A percentile compares a stretch with the other conserved stretches of the same genome.
Evolutionary conservation across 1,140 invertebrate genomes (phyloP).

Genomic region (Hormaphis cornu): DNA sequence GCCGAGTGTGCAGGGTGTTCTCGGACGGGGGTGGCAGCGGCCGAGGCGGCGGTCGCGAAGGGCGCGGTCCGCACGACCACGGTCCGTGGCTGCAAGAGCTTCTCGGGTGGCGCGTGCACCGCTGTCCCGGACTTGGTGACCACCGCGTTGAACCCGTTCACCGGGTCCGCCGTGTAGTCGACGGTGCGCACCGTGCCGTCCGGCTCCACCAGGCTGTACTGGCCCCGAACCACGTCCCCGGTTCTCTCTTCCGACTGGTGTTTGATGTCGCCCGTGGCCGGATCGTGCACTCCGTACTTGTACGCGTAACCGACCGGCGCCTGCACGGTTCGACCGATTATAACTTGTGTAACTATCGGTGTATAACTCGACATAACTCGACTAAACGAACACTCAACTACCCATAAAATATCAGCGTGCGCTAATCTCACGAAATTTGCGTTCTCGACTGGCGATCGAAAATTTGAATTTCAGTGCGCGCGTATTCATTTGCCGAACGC

Average conservation of each 20-base stretch:
- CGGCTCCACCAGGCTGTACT: constrained; percentile 44
- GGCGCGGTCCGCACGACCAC: neutral
- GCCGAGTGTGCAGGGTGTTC: neutral
- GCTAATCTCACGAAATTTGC: too few species aligned
- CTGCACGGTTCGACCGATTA: constrained; percentile 30
- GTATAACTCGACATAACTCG: too few species aligned
- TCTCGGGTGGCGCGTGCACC: neutral
- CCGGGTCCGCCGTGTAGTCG: constrained; percentile 52
- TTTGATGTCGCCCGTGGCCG: constrained; percentile 52
- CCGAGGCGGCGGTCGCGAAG: neutral
- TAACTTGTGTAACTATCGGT: too few species aligned
- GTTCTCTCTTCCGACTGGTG: constrained; percentile 51
- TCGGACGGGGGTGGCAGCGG: neutral
- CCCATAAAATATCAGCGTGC: too few species aligned
- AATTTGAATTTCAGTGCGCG: too few species aligned
- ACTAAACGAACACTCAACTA: too few species aligned
- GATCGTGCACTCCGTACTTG: constrained; percentile 49
- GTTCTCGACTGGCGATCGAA: too few species aligned
- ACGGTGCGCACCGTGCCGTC: constrained; percentile 51
- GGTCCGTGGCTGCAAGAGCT: neutral
- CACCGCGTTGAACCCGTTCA: constrained; percentile 56
- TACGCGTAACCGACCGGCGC: constrained; percentile 47
- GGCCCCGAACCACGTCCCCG: constrained; percentile 47
- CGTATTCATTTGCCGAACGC: too few species aligned
- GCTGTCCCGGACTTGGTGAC: constrained; percentile 45